These are phyloP conservation scores for Muscina levida DNA, from an alignment of 2,888 invertebrate species.

Conservation along the genomic window DNA sequence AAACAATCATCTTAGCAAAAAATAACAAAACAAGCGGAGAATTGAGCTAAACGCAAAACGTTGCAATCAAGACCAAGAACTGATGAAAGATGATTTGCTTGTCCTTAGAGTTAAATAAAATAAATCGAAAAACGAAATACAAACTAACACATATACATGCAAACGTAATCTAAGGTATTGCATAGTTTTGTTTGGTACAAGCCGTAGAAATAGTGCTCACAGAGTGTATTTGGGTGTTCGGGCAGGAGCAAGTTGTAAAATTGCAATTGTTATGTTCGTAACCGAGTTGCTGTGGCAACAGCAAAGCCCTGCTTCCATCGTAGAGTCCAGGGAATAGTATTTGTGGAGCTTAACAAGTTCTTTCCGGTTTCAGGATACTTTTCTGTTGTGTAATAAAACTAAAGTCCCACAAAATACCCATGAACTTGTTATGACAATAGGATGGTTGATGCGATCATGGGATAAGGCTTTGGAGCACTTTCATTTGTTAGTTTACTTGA, in stretches of 20 bases:
- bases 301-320: too few species aligned
- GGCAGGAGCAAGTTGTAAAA: slow-evolving; percentile 56
- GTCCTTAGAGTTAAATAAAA: slow-evolving; percentile 23
- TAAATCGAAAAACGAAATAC: slow-evolving; percentile 31
- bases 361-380: slow-evolving; percentile 43
- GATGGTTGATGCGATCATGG: slow-evolving; percentile 15
- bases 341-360: slow-evolving; percentile 56
- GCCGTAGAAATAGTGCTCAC: too few species aligned
- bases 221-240: background rate
- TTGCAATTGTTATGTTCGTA: slow-evolving; percentile 59
- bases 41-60: slow-evolving; percentile 22
- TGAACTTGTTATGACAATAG: slow-evolving; percentile 34
- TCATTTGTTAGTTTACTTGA: background rate
- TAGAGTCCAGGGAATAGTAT: slow-evolving; percentile 54
- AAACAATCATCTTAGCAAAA: slow-evolving; percentile 52
- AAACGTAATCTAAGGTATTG: background rate
- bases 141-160: slow-evolving; percentile 12
- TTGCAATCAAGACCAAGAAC: slow-evolving; percentile 36
- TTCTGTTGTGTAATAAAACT: slow-evolving; percentile 53
- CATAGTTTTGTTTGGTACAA: background rate
- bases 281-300: slow-evolving; percentile 34
- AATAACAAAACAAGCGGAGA: slow-evolving; percentile 29
- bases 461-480: slow-evolving; percentile 3
- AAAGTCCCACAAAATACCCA: slow-evolving; percentile 32
- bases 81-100: slow-evolving; percentile 58